phyloP scores from a whole-genome alignment of 2,113 vertebrate genomes.

The Gasterosteus aculeatus region DNA sequence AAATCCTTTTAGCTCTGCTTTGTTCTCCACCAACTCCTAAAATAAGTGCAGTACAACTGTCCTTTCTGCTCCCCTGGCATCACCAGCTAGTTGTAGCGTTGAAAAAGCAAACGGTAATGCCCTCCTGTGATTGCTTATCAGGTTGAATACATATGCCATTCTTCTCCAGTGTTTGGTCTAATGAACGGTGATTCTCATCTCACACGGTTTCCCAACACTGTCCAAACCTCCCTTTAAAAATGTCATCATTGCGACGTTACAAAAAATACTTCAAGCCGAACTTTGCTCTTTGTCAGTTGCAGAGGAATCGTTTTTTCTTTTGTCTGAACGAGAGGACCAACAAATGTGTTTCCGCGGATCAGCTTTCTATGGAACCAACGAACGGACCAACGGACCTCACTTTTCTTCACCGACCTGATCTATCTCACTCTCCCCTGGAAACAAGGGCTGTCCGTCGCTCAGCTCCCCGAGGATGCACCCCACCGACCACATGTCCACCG shows the following conservation, averaged over 20 bases:
- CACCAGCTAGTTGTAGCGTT: background rate
- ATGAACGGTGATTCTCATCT: conserved; percentile 15
- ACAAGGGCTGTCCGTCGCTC: conserved; percentile 96
- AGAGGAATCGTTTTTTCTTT: background rate
- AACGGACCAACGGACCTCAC: background rate
- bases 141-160: background rate
- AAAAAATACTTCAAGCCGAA: background rate
- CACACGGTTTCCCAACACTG: background rate
- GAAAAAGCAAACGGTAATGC: background rate
- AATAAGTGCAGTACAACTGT: background rate
- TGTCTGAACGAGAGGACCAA: background rate
- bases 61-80: background rate
- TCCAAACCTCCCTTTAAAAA: background rate
- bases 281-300: background rate
- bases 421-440: conserved; percentile 98
- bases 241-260: background rate
- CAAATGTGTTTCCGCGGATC: background rate
- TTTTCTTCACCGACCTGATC: conserved; percentile 81
- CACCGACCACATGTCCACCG: conserved; percentile 99
- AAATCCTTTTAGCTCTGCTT: background rate
- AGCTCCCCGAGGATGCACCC: conserved; percentile 98
- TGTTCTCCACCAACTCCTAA: background rate
- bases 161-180: background rate
- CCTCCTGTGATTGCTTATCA: conserved; percentile 1
- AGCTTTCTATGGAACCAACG: background rate